Evolutionary conservation across 2,888 invertebrate species (phyloP), one percentile per base, ranked within the genome.

Genomic region (Brenthis ino): DNA sequence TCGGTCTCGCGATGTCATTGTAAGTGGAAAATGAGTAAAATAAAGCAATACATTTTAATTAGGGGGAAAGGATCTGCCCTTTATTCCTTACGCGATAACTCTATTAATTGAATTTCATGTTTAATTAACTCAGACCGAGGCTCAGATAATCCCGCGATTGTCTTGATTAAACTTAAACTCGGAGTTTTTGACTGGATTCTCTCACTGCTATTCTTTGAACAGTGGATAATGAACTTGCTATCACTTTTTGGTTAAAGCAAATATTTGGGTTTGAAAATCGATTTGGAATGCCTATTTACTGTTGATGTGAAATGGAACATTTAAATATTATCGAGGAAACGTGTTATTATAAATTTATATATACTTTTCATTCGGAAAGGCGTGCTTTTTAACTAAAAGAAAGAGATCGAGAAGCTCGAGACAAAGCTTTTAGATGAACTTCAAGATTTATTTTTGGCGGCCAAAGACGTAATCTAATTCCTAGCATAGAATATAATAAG

Each of bases 1-100:
- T 85, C 88, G 88, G 89, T 89, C 89, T 87, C 87, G 87, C 89
- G 86, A 85, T 88, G 89, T 91, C 91, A 91, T 89, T 91, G 91
- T 91, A 87, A 91, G 90, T 91, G 86, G 91, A 91, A 92, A 93
- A 93, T 92, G 91, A 93, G 92, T 93, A 91, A 91, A 93, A 93
- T 91, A 93, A 92, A 88, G 92, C 92, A 93, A 93, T 93, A 93
- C 91, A 92, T 93, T 93, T 93, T 93, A 93, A 93, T 93, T 91
- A 93, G 91, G 85, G 86, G 85, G 88, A 88, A 87, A 89, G 91
- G 88, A 85, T 87, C 87, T 82, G 83, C 85, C 90, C 89, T 91
- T 91, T 91, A 89, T 91, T 91, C 89, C 85, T 85, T 84, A 82
- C 85, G 89, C 89, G 91, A 91, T 91, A 91, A 91, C 89, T 91